phyloP scores from a whole-genome alignment of 2,797 vertebrate species.

The Acestrorhynchus altus region DNA sequence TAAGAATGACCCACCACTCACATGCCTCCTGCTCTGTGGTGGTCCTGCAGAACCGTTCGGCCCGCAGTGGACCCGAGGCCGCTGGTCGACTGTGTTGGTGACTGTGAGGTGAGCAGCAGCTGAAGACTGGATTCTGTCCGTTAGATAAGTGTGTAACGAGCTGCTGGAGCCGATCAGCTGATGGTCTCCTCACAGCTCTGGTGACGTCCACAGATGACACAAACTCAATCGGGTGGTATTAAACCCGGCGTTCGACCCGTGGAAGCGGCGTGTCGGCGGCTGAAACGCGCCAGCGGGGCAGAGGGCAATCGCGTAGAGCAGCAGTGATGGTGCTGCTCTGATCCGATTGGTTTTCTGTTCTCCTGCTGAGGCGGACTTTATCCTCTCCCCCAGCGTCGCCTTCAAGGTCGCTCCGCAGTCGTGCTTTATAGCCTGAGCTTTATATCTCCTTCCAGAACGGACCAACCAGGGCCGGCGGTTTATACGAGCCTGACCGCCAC shows the following conservation, averaged over 20 bases:
- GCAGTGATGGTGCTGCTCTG: background rate
- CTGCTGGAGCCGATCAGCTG: no score
- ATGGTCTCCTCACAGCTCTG: no score
- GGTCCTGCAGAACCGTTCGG: no score
- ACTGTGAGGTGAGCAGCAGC: no score
- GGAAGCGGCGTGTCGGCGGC: background rate
- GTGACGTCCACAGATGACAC: background rate
- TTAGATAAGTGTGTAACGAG: no score
- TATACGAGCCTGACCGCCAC: slow-evolving; percentile 12
- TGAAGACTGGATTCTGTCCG: no score
- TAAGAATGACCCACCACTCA: no score
- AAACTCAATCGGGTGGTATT: background rate
- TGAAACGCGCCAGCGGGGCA: background rate
- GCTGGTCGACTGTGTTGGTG: no score
- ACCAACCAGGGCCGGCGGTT: slow-evolving; percentile 13
- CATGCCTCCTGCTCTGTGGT: no score
- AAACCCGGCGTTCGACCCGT: background rate
- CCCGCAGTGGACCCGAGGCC: no score
- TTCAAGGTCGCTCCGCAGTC: slow-evolving; percentile 37
- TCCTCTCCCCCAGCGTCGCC: background rate
- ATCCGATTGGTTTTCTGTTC: slow-evolving; percentile 30
- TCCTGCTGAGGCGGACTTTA: background rate
- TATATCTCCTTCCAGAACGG: background rate
- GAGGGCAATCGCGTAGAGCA: background rate
- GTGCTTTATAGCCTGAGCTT: slow-evolving; percentile 37